Percentiles rank a stretch among this genome's conserved stretches.
Evolutionary conservation across 1,140 invertebrate species (phyloP).

Genomic region (Branchinecta lindahli): DNA sequence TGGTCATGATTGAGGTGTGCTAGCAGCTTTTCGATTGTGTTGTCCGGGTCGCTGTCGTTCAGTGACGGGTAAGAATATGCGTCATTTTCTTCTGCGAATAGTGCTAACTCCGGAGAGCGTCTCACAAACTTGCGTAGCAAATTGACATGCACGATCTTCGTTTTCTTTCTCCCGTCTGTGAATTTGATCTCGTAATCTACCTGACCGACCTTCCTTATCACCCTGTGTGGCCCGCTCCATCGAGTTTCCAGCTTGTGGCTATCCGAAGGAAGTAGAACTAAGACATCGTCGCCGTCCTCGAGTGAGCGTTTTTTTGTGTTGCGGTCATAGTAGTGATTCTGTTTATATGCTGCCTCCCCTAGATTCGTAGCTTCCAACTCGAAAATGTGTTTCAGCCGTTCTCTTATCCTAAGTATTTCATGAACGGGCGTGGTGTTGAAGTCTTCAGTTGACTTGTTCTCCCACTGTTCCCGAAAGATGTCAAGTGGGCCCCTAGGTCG

Average conservation of each 20-base stretch:
- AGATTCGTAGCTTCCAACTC: not conserved
- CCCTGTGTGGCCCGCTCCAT: not conserved
- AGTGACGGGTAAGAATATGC: too few species aligned
- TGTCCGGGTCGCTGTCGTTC: too few species aligned
- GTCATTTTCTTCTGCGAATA: not conserved
- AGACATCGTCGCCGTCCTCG: not conserved
- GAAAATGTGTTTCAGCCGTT: not conserved
- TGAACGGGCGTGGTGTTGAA: not conserved
- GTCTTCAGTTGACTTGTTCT: slow-evolving; percentile 21
- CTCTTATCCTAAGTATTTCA: not conserved
- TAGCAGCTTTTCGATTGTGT: too few species aligned
- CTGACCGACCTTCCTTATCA: not conserved
- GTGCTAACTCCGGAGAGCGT: not conserved
- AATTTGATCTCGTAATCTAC: not conserved
- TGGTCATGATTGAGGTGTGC: too few species aligned
- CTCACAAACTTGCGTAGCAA: not conserved
- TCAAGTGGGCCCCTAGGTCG: slow-evolving; percentile 23
- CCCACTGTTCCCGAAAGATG: not conserved
- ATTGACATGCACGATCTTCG: not conserved
- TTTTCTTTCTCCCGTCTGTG: not conserved
- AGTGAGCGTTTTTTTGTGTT: not conserved
- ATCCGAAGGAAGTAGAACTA: not conserved
- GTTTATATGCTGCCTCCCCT: not conserved
- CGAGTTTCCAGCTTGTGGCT: not conserved
- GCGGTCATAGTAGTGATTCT: not conserved